A percentile compares a stretch with the other conserved stretches of the same genome.
Conservation (phyloP, 2,113 vertebrate species). For the Catharus bicknelli region DNA sequence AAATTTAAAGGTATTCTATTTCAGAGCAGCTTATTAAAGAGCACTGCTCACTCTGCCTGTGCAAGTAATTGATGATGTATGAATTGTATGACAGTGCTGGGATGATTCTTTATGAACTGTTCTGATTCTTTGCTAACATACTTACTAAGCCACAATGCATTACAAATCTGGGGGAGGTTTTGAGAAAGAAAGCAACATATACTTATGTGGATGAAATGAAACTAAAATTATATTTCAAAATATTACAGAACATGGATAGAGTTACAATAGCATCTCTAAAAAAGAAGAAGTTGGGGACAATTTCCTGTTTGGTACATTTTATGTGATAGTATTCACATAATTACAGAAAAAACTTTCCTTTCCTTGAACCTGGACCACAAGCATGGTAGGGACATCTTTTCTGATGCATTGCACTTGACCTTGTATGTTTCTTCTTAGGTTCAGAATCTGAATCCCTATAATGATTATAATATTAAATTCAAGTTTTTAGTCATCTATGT, state of each 20-base stretch:
- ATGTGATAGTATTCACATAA: not conserved
- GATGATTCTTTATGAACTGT: not conserved
- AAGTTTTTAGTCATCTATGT: not conserved
- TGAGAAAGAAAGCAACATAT: conserved; percentile 46
- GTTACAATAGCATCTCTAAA: conserved; percentile 20
- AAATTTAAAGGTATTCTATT: conserved; percentile 30
- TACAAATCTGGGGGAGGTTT: not conserved
- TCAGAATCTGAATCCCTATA: not conserved
- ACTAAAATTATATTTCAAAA: conserved; percentile 37
- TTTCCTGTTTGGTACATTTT: conserved; percentile 20
- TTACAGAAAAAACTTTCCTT: not conserved
- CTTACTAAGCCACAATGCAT: conserved; percentile 9
- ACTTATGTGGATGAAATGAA: conserved; percentile 34
- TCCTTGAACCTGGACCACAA: not conserved
- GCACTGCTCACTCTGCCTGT: not conserved
- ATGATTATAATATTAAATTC: not conserved
- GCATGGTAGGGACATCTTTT: not conserved
- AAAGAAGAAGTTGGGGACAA: not conserved
- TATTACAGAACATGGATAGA: conserved; percentile 25
- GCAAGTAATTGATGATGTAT: conserved; percentile 32
- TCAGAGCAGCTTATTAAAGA: conserved; percentile 3
- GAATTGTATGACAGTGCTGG: conserved; percentile 6
- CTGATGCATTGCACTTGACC: not conserved
- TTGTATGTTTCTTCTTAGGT: not conserved
- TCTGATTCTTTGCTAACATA: conserved; percentile 29